These are phyloP conservation scores for Anthophora plumipes DNA, from an alignment of 2,888 invertebrate genomes.

Conservation along the genomic window DNA sequence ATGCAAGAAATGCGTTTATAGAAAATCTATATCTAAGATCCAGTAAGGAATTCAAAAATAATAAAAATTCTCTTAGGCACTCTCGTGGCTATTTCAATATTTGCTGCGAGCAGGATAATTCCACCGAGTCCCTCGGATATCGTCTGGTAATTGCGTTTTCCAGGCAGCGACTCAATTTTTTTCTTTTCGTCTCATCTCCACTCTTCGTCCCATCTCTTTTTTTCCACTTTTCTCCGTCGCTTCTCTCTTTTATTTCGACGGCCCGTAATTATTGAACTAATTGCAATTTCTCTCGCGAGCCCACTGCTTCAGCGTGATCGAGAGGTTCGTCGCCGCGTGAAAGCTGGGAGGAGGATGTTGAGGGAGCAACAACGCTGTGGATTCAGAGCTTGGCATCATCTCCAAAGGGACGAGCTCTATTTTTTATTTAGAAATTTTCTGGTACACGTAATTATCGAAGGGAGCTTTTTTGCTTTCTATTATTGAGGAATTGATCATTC, in stretches of 20 bases:
- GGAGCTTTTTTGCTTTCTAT: too few relatives aligned
- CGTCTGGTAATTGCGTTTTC: conserved; percentile 51
- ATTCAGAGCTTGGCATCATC: background rate
- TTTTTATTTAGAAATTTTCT: background rate
- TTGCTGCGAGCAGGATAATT: conserved; percentile 29
- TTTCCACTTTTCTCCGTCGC: background rate
- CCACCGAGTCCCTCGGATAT: conserved; percentile 31
- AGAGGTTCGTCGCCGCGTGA: background rate
- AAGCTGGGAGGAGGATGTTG: background rate
- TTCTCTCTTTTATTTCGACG: conserved; percentile 34
- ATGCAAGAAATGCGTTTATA: too few relatives aligned
- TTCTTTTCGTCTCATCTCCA: conserved; percentile 10
- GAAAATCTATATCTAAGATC: too few relatives aligned
- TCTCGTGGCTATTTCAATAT: conserved; percentile 50
- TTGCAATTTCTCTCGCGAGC: conserved; percentile 36
- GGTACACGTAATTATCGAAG: background rate
- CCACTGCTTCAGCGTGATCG: background rate
- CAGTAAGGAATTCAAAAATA: too few relatives aligned
- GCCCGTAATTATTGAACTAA: conserved; percentile 55
- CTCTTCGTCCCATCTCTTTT: background rate
- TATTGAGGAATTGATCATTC: too few relatives aligned
- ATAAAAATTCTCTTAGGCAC: too few relatives aligned
- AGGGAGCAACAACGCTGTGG: background rate
- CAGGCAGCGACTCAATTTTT: conserved; percentile 22
- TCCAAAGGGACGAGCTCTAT: background rate